Evolutionary conservation across 2,888 invertebrate species (phyloP), one percentile per base, ranked within the genome.

Genomic region (Schrankia costaestrigalis): DNA sequence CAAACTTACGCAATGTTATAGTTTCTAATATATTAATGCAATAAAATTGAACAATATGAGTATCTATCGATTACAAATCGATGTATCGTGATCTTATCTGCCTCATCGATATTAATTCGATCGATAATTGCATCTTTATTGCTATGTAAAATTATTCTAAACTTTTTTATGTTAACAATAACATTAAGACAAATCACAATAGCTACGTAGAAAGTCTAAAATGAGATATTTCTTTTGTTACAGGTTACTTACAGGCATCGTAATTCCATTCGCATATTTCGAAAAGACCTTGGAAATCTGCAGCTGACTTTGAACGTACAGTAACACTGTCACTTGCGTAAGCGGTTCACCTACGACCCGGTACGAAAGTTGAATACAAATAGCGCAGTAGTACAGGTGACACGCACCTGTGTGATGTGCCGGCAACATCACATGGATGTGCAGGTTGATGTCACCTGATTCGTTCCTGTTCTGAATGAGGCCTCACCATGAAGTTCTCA

Each of bases 401-500:
- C 45, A 34, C 44, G 68, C 70, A 74, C 74, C 67, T 66, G 78
- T 83, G 86, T 80, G 77, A 86, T 87, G 86, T 77, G 76, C 80
- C 68, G 77, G 75, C 71, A 68, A 78, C 78, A 78, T 69, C 76
- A 65, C 78, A 74, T 68, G 51, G 68, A 64, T 71, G 76, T 79
- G 76, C 77, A 76, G 55, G 69, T 80, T 58, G 85, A 85, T 59
- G 78, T 83, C 66, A 87, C 85, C 67, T 84, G 82, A 82, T 59
- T 51, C 18, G 27, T 31, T 28, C 54, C 34, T 36, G 46, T 40
- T 37, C 66, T 72, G 67, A 50, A 74, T 72, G 74, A 66, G 53
- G 50, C 35, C 27, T 58, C 54, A 79, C 45, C 57, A 89, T 91
- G 91, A 91, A 91, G 86, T 91, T 91, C 78, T 90, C 90, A 50